Evolutionary conservation across 2,888 invertebrate genomes (phyloP), one percentile per base, ranked within the genome.

Genomic region (Xestia rhomboidea): DNA sequence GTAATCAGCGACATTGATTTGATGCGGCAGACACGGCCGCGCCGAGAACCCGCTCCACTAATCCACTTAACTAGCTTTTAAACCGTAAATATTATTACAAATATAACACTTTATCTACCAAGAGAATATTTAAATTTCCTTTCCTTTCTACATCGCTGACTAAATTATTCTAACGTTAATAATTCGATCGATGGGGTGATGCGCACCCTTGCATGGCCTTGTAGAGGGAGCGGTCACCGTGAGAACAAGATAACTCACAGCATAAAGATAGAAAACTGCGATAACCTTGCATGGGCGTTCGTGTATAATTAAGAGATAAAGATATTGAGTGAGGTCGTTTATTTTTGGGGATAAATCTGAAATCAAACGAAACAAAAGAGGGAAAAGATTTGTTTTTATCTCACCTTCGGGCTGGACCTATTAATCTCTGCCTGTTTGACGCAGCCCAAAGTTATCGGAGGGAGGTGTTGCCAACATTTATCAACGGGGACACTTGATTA

Each of bases 1-100:
- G 79, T 87, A 87, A 87, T 85, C 85, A 85, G 73, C 68, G 76
- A 87, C 85, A 87, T 85, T 85, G 87, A 85, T 84, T 81, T 84
- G 87, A 87, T 68, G 86, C 76, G 84, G 79, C 83, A 78, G 79
- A 70, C 60, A 64, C 75, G 73, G 74, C 72, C 38, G 34, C 71
- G 86, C 66, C 73, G 76, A 60, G 86, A 82, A 79, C 79, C 74
- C 77, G 79, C 86, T 85, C 67, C 73, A 76, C 83, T 79, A 83
- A 85, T 86, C 79, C 86, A 86, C 73, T 86, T 86, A 84, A 73
- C 77, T 74, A 64, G 83, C 79, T 79, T 83, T 86, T 79, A 83
- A 62, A 46, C 64, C 46, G 83, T 78, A 85, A 84, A 85, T 82
- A 85, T 85, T 84, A 78, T 78, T 76, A 85, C 57, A 85, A 85